Evolutionary conservation across 2,797 vertebrate species (phyloP), one percentile per base, ranked within the genome.

Genomic region (Acipenser transmontanus): DNA sequence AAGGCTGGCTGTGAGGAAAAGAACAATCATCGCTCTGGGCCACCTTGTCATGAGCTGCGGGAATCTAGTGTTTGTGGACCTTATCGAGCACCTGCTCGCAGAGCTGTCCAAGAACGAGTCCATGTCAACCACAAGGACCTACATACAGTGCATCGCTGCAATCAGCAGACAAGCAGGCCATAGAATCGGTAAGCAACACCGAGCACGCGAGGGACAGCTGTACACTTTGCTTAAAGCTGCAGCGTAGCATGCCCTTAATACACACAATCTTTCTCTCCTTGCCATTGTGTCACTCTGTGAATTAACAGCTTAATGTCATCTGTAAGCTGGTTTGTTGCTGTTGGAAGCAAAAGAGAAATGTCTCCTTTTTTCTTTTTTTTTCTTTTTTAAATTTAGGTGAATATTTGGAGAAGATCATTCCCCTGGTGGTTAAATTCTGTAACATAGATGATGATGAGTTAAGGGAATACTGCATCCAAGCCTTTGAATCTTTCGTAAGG

Each of bases 141-240:
- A 99, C 84, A 99, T 99, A 86, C 97, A 99, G 66, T 98, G 97
- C 82, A 98, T 97, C 71, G 97, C 97, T 65, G 97, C 97, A 85
- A 99, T 99, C 88, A 99, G 97, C 91, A 89, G 97, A 70, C 97
- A 99, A 91, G 97, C 97, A 5, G 97, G 97, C 73, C 97, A 99
- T 74, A 81, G 97, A 80, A 98, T 99, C 77, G 97, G 97, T 98
- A 90, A 93, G 92, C 66, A 70, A 72, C 59, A 20, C 34, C 34
- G 34, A 20, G 61, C 14, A 48, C 10, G 11, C 9, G 7, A 4
- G 7, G 17, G 52, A 54, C 9, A 54, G n/a, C 9, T 54, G 8
- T 9, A 3, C n/a, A 9, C 52, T 54, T 9, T 54, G 52, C n/a
- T 9, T 9, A 9, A 54, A n/a, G n/a, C 8, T 54, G 52, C n/a